Conservation (phyloP, 2,888 invertebrate species). For the Melangyna quadrimaculata region DNA sequence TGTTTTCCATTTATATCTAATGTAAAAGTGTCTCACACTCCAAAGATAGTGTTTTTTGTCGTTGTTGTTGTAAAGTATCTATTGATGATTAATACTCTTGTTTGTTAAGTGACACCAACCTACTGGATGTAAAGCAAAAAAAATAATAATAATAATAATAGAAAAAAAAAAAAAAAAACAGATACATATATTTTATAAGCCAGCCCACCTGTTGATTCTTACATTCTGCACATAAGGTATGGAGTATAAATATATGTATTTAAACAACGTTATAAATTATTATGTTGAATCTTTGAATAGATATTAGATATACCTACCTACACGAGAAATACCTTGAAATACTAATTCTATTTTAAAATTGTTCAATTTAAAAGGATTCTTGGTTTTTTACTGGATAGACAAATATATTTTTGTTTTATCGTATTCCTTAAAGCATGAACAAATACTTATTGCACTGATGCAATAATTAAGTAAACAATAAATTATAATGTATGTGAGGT, state of each 20-base stretch:
- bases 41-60: slow-evolving; percentile 13
- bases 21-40: slow-evolving; percentile 20
- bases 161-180: slow-evolving; percentile 11
- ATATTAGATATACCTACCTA: neutral
- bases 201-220: slow-evolving; percentile 69
- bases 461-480: slow-evolving; percentile 66
- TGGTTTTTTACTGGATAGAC: neutral
- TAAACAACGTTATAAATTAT: neutral
- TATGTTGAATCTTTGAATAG: neutral
- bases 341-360: neutral
- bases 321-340: neutral
- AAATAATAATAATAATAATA: slow-evolving; percentile 29
- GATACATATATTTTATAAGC: slow-evolving; percentile 42
- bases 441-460: slow-evolving; percentile 49
- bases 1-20: slow-evolving; percentile 6
- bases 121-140: slow-evolving; percentile 56
- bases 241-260: slow-evolving; percentile 27
- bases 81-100: slow-evolving; percentile 68
- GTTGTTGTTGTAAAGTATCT: slow-evolving; percentile 5
- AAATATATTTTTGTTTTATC: neutral
- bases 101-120: slow-evolving; percentile 62
- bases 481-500: slow-evolving; percentile 60
- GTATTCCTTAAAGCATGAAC: neutral
- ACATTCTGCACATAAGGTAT: slow-evolving; percentile 63
- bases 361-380: neutral